Conservation (phyloP, 1,140 invertebrate genomes). For the Anoplophora glabripennis region DNA sequence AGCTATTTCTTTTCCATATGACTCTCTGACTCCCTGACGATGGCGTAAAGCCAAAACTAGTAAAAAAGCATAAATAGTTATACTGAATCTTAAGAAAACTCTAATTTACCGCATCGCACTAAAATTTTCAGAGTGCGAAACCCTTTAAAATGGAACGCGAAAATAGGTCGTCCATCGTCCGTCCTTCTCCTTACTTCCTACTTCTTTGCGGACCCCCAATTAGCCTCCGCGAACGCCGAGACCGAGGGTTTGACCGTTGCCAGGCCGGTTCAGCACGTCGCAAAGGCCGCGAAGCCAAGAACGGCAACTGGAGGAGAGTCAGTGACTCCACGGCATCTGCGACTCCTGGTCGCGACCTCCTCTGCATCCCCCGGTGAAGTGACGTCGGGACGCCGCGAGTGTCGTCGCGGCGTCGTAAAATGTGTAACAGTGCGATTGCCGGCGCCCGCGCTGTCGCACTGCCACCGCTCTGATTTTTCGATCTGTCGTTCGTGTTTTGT, state of each 20-base stretch:
- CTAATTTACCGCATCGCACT: too few relatives aligned
- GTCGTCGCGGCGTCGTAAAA: constrained; percentile 10
- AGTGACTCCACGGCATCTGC: constrained; percentile 36
- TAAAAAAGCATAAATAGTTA: too few relatives aligned
- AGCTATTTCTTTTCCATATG: too few relatives aligned
- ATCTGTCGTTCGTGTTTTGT: constrained; percentile 8
- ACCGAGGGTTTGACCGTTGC: constrained; percentile 25
- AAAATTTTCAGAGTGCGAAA: too few relatives aligned
- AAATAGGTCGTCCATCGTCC: too few relatives aligned
- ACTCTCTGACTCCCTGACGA: too few relatives aligned
- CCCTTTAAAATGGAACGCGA: too few relatives aligned
- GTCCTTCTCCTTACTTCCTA: not conserved
- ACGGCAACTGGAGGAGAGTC: constrained; percentile 27
- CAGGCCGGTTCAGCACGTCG: constrained; percentile 13
- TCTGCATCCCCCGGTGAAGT: constrained; percentile 14
- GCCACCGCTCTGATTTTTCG: constrained; percentile 1
- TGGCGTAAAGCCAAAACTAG: too few relatives aligned
- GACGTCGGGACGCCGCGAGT: constrained; percentile 18
- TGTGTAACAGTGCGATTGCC: constrained; percentile 22
- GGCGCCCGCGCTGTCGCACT: constrained; percentile 8
- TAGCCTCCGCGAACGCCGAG: constrained; percentile 9
- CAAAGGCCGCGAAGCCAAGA: constrained; percentile 25
- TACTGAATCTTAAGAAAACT: too few relatives aligned
- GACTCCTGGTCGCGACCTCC: constrained; percentile 28
- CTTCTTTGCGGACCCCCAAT: constrained; percentile 17